phyloP scores from a whole-genome alignment of 2,888 invertebrate species.

The Phytoseiulus persimilis region DNA sequence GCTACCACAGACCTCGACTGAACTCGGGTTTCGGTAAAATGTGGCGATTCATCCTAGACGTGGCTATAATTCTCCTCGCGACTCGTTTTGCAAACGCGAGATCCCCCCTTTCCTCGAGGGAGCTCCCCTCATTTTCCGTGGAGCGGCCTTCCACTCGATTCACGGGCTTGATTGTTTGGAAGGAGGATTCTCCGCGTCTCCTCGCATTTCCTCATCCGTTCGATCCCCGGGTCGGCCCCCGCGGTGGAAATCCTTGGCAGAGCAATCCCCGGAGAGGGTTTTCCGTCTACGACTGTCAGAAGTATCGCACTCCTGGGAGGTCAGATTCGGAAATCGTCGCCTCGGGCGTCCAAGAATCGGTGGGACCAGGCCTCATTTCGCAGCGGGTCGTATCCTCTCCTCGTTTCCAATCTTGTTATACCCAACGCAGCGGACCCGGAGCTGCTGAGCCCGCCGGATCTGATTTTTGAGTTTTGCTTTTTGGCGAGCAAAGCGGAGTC shows the following conservation, averaged over 20 bases:
- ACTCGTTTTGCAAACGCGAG: not conserved
- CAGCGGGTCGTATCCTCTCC: not conserved
- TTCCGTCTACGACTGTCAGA: not conserved
- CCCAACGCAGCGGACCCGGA: not conserved
- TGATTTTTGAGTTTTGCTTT: not conserved
- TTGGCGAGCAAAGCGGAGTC: not conserved
- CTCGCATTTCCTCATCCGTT: not conserved
- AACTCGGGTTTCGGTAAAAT: not conserved
- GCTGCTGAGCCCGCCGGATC: not conserved
- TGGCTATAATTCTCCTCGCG: not conserved
- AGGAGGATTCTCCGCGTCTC: not conserved
- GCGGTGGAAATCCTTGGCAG: not conserved
- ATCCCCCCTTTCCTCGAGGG: not conserved
- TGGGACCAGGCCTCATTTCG: not conserved
- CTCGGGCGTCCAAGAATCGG: not conserved
- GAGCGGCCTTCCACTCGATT: not conserved
- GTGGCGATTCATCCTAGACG: not conserved
- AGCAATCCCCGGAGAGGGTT: not conserved
- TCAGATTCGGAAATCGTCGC: slow-evolving; percentile 5
- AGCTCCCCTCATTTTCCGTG: too few species aligned
- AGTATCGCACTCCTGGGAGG: not conserved
- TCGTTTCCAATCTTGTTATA: not conserved
- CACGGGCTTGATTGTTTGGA: not conserved
- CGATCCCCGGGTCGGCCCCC: not conserved
- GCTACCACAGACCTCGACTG: not conserved